phyloP scores from a whole-genome alignment of 2,888 invertebrate species.

The Meteorus cinctellus region DNA sequence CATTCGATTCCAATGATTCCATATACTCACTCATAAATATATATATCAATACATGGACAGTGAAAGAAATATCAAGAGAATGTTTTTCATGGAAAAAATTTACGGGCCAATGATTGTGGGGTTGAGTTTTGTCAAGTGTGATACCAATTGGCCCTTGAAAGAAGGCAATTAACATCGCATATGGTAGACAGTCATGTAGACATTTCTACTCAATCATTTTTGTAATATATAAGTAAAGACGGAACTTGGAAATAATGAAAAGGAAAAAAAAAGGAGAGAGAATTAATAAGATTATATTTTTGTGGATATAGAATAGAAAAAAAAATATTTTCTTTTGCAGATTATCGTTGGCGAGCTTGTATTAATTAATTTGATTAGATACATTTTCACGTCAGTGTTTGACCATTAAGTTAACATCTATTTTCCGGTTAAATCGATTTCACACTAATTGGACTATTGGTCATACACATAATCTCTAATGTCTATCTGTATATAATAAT shows the following conservation, averaged over 20 bases:
- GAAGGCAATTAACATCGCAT: constrained; percentile 64
- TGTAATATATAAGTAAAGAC: not conserved
- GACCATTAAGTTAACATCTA: constrained; percentile 24
- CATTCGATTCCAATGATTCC: not conserved
- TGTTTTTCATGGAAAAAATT: not conserved
- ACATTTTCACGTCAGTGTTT: constrained; percentile 20
- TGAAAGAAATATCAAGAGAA: not conserved
- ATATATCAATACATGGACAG: not conserved
- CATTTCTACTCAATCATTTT: constrained; percentile 62
- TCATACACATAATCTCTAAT: not conserved
- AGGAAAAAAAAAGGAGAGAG: not conserved
- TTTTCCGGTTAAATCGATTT: constrained; percentile 35
- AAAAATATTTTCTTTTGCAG: constrained; percentile 42
- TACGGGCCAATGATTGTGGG: constrained; percentile 25
- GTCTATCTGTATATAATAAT: not conserved
- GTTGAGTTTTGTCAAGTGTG: constrained; percentile 47
- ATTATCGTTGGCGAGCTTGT: constrained; percentile 32
- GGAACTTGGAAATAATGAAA: constrained; percentile 5
- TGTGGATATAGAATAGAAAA: not conserved
- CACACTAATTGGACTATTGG: constrained; percentile 15
- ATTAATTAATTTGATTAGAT: constrained; percentile 41
- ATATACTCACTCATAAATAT: not conserved
- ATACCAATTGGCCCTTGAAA: constrained; percentile 36
- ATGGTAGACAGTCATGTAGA: constrained; percentile 56
- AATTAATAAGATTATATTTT: not conserved